Evolutionary conservation across 2,113 vertebrate genomes (phyloP).

Genomic region (Donacobius atricapilla): DNA sequence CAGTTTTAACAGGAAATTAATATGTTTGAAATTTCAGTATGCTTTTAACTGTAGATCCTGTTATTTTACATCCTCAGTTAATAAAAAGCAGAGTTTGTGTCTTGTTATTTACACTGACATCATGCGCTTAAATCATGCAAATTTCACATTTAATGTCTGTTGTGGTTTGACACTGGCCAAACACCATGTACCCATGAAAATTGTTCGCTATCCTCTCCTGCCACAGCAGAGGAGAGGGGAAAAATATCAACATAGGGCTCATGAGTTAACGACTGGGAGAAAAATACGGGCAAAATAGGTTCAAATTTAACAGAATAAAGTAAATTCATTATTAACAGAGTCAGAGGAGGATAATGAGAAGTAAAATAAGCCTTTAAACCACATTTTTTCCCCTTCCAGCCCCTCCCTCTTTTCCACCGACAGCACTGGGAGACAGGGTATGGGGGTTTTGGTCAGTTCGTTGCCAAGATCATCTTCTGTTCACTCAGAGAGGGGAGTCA

Average conservation of each 20-base stretch:
- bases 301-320: background rate
- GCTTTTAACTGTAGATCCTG: background rate
- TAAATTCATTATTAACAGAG: background rate
- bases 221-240: background rate
- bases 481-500: background rate
- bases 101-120: background rate
- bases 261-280: background rate
- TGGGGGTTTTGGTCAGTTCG: background rate
- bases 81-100: background rate
- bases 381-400: background rate
- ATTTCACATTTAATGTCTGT: background rate
- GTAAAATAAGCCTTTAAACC: background rate
- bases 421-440: too few species aligned
- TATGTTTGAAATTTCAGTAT: background rate
- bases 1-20: background rate
- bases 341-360: background rate
- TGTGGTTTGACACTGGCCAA: background rate
- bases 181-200: accelerated
- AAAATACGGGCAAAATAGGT: background rate
- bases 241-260: background rate
- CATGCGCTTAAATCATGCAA: background rate
- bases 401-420: background rate
- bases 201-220: background rate
- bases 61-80: background rate
- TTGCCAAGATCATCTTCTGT: background rate